Base-by-base conservation (phyloP, 2,797 vertebrate genomes). In the Sebastes melanostomus region DNA sequence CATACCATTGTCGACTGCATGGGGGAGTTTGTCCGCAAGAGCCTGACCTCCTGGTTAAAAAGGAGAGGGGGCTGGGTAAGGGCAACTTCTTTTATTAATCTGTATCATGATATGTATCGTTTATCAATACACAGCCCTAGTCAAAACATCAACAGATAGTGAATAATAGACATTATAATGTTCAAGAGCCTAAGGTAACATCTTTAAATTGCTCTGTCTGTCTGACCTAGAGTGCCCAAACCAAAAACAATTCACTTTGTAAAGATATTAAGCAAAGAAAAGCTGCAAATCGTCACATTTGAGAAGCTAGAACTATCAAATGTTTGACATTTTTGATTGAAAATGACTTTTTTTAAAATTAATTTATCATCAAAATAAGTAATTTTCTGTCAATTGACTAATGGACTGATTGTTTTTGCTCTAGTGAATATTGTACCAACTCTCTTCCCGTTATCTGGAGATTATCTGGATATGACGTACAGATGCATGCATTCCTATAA, bases 61-160 rank as follows among this genome's bases (percentile, higher is more conserved):
- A 95, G 93, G 84, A 96, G 96, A 84, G 98, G 98, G 1, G 98
- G 98, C 86, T 99, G 98, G 98, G 98, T 99, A 96, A 98, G 97
- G 11, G 20, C 9, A 34, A 25, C 13, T 6, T 67, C 4, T 29
- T 24, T 3, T 3, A 36, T 6, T 46, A 18, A 46, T 18, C 42
- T 46, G 38, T 42, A 42, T 42, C 42, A 46, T 46, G 16, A 46
- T 46, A 46, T n/a, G 0, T 20, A 50, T 50, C 46, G 8, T 50
- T 8, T 50, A 50, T 50, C 18, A 42, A 42, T 42, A 42, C 38
- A 42, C 38, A 42, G 38, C 38, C 38, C 3, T 14, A 13, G 24
- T 59, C 3, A 56, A 18, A 70, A 6, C 20, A 58, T 29, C 6
- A 59, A 11, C 2, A 16, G 61, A 32, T 11, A 3, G 20, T 5